Percentiles rank a stretch among this genome's conserved stretches.
Evolutionary conservation across 2,888 invertebrate species (phyloP).

Genomic region (Aporophyla lueneburgensis): DNA sequence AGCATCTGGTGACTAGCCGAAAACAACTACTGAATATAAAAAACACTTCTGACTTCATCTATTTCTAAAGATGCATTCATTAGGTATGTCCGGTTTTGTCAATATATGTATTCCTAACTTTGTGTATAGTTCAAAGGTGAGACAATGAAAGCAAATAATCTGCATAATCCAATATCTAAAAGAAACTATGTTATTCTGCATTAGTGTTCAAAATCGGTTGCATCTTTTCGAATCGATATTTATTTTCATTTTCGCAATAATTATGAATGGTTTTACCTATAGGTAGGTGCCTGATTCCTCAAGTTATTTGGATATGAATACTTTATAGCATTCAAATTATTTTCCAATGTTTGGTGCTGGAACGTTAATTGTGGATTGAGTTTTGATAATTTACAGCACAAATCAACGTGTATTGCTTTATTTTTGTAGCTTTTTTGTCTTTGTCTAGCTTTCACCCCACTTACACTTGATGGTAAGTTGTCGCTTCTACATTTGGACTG

Average conservation of each 20-base stretch:
- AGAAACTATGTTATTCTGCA: slow-evolving; percentile 8
- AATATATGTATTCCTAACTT: background rate
- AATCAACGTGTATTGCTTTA: background rate
- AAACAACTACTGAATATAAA: background rate
- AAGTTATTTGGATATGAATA: background rate
- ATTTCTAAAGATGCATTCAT: slow-evolving; percentile 42
- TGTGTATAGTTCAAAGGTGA: slow-evolving; percentile 38
- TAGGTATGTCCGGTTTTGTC: slow-evolving; percentile 28
- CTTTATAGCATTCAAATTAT: slow-evolving; percentile 7
- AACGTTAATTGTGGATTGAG: background rate
- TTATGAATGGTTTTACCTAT: slow-evolving; percentile 12
- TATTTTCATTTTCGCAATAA: slow-evolving; percentile 11
- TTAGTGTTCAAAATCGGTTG: slow-evolving; percentile 34
- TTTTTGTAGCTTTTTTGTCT: background rate
- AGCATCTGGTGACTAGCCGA: background rate
- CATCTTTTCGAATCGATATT: slow-evolving; percentile 5
- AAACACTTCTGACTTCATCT: background rate
- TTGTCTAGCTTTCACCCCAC: background rate
- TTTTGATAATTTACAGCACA: background rate
- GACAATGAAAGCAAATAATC: slow-evolving; percentile 32
- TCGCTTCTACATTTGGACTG: background rate
- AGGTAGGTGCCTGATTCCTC: background rate
- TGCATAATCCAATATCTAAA: slow-evolving; percentile 1
- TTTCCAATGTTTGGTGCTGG: background rate
- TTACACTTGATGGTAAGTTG: background rate